These are phyloP conservation scores for Drosophila guanche DNA, from an alignment of 1,140 invertebrate genomes.

Conservation along the genomic window DNA sequence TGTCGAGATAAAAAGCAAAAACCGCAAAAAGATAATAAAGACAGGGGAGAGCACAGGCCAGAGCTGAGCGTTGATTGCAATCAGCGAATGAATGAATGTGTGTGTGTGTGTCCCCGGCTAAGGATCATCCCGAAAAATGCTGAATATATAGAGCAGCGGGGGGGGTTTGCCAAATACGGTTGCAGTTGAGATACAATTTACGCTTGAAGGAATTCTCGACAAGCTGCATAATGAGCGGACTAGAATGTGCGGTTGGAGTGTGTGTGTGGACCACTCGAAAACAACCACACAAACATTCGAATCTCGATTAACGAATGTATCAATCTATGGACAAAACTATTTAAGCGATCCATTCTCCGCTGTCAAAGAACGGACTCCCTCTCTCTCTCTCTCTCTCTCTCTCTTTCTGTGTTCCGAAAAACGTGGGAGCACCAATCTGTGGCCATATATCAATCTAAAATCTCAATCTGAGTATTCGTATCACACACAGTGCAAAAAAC, in stretches of 20 bases:
- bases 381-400: constrained; percentile 1
- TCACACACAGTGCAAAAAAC: constrained; percentile 6
- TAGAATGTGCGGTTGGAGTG: constrained; percentile 35
- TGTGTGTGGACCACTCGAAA: neutral
- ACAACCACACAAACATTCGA: constrained; percentile 7
- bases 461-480: constrained; percentile 41
- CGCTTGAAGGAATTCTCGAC: constrained; percentile 54
- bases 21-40: constrained; percentile 57
- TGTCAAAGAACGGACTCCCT: constrained; percentile 38
- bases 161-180: constrained; percentile 52
- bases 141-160: constrained; percentile 40
- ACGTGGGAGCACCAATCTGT: constrained; percentile 65
- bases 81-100: constrained; percentile 29
- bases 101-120: constrained; percentile 50
- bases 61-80: constrained; percentile 62
- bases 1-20: constrained; percentile 48
- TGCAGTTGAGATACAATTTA: constrained; percentile 55
- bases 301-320: constrained; percentile 49
- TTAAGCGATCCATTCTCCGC: constrained; percentile 59
- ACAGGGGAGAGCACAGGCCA: constrained; percentile 1
- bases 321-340: constrained; percentile 46
- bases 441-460: constrained; percentile 69
- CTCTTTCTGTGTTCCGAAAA: constrained; percentile 58
- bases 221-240: constrained; percentile 53
- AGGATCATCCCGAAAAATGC: constrained; percentile 44